Percentiles rank a stretch among this genome's conserved stretches.
Evolutionary conservation across 1,140 invertebrate genomes (phyloP).

Genomic region (Oscheius sp.): DNA sequence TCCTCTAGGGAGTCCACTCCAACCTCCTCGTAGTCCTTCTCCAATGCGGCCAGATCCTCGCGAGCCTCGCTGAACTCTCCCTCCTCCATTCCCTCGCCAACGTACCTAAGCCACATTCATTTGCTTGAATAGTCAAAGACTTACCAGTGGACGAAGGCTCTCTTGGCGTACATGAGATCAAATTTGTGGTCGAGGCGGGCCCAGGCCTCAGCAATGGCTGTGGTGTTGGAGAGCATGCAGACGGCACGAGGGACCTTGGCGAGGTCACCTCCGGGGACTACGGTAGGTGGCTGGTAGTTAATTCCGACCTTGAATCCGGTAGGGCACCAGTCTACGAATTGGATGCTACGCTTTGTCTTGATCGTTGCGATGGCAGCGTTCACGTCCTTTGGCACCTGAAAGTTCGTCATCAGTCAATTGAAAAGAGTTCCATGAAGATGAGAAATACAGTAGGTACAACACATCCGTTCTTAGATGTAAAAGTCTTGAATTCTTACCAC

Average conservation of each 20-base stretch:
- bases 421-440: slow-evolving; percentile 2
- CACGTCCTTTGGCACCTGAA: slow-evolving; percentile 64
- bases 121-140: not conserved
- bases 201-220: slow-evolving; percentile 76
- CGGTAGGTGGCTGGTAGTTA: slow-evolving; percentile 81
- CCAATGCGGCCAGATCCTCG: slow-evolving; percentile 71
- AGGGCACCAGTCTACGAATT: slow-evolving; percentile 80
- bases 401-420: not conserved
- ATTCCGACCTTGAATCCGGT: slow-evolving; percentile 75
- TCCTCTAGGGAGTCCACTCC: slow-evolving; percentile 37
- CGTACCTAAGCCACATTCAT: not conserved
- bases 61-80: slow-evolving; percentile 74
- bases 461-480: not conserved
- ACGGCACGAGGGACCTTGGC: slow-evolving; percentile 80
- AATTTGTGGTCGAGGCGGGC: slow-evolving; percentile 68
- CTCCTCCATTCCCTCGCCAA: slow-evolving; percentile 75
- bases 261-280: slow-evolving; percentile 78
- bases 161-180: slow-evolving; percentile 69
- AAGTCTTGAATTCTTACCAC: slow-evolving; percentile 60
- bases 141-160: slow-evolving; percentile 75
- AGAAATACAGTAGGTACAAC: not conserved
- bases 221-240: slow-evolving; percentile 79
- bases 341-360: slow-evolving; percentile 57
- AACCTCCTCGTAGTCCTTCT: slow-evolving; percentile 68
- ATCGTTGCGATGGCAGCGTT: slow-evolving; percentile 75